phyloP scores from a whole-genome alignment of 2,888 invertebrate genomes.

The Cryptocephalus primarius region DNA sequence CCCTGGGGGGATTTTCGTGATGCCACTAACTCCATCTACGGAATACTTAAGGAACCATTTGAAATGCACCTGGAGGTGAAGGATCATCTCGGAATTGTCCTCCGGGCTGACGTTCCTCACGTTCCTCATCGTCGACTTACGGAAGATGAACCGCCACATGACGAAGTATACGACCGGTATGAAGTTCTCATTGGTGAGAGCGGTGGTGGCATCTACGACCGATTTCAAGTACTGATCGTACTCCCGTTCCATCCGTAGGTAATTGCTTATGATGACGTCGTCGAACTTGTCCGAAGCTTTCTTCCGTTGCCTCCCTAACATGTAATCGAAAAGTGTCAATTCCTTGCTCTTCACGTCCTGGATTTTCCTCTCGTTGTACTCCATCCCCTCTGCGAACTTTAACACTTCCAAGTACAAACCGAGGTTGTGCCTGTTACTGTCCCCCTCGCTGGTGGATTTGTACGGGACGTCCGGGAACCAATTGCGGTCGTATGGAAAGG shows the following conservation, averaged over 20 bases:
- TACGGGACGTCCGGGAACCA: constrained; percentile 25
- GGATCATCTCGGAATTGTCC: constrained; percentile 40
- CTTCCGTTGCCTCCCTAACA: constrained; percentile 32
- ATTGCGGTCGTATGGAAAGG: constrained; percentile 26
- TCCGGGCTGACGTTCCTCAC: constrained; percentile 15
- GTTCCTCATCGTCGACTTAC: constrained; percentile 31
- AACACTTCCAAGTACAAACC: constrained; percentile 12
- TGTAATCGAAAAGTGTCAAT: constrained; percentile 40
- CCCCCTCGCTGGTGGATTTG: too few relatives aligned
- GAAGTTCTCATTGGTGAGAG: constrained; percentile 33
- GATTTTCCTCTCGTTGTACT: constrained; percentile 5
- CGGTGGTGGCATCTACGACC: constrained; percentile 22
- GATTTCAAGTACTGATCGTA: constrained; percentile 39
- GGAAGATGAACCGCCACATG: constrained; percentile 40
- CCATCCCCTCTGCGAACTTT: constrained; percentile 7
- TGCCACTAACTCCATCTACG: constrained; percentile 26
- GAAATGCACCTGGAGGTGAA: constrained; percentile 56
- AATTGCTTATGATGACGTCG: constrained; percentile 44
- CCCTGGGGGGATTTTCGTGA: constrained; percentile 13
- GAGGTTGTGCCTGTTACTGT: constrained; percentile 7
- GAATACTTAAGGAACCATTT: constrained; percentile 64
- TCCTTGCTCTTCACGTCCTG: constrained; percentile 27
- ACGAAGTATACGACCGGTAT: constrained; percentile 40
- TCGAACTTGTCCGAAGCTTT: constrained; percentile 40
- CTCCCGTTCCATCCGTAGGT: constrained; percentile 38